Percentiles rank a stretch among this genome's conserved stretches.
These are phyloP conservation scores for Jordanella pulchra DNA, from an alignment of 2,797 vertebrate species.

Conservation along the genomic window DNA sequence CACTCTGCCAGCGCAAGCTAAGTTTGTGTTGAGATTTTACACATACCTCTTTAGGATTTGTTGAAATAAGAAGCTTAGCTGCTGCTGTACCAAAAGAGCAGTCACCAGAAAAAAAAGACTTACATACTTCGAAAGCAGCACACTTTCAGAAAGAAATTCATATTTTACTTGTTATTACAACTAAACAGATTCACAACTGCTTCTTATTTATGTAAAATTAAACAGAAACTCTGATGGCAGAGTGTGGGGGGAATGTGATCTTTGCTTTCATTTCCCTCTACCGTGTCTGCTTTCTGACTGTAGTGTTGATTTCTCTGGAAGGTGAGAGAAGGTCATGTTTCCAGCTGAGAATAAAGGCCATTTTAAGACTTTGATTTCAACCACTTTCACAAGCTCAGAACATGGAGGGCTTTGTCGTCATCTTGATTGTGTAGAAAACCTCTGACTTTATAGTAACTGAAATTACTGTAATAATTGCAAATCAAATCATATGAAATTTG, in stretches of 20 bases:
- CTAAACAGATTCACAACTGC: constrained; percentile 40
- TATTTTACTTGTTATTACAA: constrained; percentile 52
- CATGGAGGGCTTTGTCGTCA: constrained; percentile 53
- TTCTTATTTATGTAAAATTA: constrained; percentile 51
- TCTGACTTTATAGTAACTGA: constrained; percentile 14
- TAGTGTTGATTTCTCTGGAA: constrained; percentile 46
- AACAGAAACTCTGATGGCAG: constrained; percentile 20
- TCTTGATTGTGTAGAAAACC: constrained; percentile 41
- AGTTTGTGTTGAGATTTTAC: constrained; percentile 69
- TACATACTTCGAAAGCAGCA: constrained; percentile 37
- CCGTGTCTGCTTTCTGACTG: background rate
- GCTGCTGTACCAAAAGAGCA: constrained; percentile 41
- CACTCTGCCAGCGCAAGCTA: constrained; percentile 20
- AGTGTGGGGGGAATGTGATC: constrained; percentile 26
- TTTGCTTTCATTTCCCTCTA: constrained; percentile 42
- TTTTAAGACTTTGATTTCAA: constrained; percentile 67
- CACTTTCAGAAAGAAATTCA: constrained; percentile 53
- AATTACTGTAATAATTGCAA: background rate
- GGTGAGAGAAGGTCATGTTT: constrained; percentile 56
- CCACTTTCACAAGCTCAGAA: constrained; percentile 44
- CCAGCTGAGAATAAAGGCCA: constrained; percentile 59
- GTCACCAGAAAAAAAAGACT: constrained; percentile 47
- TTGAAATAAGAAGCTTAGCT: constrained; percentile 53
- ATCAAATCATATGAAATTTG: background rate
- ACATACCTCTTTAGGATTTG: constrained; percentile 63